phyloP scores from a whole-genome alignment of 1,140 invertebrate genomes.

The Holotrichia oblita region DNA sequence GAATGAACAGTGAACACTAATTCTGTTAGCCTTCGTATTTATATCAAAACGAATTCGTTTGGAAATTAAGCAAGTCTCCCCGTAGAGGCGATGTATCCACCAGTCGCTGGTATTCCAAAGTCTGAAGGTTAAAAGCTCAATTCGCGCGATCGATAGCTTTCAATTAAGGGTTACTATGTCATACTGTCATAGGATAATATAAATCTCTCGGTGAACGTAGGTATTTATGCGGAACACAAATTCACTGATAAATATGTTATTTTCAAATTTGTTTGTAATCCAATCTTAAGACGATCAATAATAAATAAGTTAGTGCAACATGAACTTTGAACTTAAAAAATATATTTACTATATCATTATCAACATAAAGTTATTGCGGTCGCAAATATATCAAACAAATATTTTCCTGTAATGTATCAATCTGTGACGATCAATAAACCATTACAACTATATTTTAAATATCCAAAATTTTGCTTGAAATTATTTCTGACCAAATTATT shows the following conservation, averaged over 20 bases:
- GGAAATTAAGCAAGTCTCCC: not conserved
- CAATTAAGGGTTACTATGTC: conserved; percentile 22
- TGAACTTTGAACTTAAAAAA: conserved; percentile 25
- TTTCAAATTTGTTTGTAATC: not conserved
- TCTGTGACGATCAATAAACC: no score
- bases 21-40: no score
- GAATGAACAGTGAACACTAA: no score
- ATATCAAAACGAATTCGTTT: not conserved
- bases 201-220: not conserved
- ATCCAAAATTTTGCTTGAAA: no score
- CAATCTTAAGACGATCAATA: not conserved
- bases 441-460: no score
- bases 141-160: conserved; percentile 11
- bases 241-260: not conserved
- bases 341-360: no score
- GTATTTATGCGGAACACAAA: not conserved
- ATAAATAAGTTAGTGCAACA: not conserved
- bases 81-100: not conserved
- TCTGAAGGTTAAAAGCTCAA: not conserved
- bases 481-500: no score
- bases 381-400: no score
- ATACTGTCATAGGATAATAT: not conserved
- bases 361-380: not conserved
- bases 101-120: not conserved
- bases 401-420: no score